Conservation (phyloP, 2,113 vertebrate species). For the Proteles cristata region DNA sequence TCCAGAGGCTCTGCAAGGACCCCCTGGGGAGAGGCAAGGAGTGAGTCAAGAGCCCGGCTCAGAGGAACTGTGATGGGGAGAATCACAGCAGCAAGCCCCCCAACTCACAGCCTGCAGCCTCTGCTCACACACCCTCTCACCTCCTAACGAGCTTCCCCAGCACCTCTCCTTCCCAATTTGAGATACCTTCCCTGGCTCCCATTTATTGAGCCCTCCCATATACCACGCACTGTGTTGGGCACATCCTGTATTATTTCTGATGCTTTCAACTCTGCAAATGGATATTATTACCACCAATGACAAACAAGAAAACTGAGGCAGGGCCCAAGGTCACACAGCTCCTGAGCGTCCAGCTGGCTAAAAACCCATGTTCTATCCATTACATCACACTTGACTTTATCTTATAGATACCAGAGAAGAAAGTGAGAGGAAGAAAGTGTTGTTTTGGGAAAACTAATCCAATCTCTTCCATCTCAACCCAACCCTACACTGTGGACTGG, state of each 20-base stretch:
- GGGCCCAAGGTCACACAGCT: slow-evolving; percentile 28
- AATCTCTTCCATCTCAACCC: not conserved
- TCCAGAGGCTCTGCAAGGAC: not conserved
- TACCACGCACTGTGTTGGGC: not conserved
- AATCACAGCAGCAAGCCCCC: not conserved
- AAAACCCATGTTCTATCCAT: not conserved
- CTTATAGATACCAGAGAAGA: not conserved
- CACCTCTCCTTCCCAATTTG: not conserved
- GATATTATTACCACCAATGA: not conserved
- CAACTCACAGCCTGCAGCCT: not conserved
- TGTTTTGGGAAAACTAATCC: slow-evolving; percentile 21
- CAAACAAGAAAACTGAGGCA: slow-evolving; percentile 43
- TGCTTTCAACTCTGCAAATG: not conserved
- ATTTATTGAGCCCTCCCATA: accelerated
- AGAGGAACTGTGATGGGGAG: not conserved
- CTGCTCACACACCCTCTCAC: not conserved
- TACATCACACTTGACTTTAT: slow-evolving; percentile 4
- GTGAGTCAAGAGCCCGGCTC: not conserved
- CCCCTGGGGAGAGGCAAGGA: not conserved
- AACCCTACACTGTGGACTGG: not conserved
- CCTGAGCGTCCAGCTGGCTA: not conserved
- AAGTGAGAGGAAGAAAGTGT: slow-evolving; percentile 20
- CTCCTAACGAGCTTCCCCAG: not conserved
- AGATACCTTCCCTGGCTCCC: not conserved
- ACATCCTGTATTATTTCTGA: not conserved